Evolutionary conservation across 35 echinoderm and acorn worm genomes (phyloP).

Genomic region (Holothuria glaberrima): DNA sequence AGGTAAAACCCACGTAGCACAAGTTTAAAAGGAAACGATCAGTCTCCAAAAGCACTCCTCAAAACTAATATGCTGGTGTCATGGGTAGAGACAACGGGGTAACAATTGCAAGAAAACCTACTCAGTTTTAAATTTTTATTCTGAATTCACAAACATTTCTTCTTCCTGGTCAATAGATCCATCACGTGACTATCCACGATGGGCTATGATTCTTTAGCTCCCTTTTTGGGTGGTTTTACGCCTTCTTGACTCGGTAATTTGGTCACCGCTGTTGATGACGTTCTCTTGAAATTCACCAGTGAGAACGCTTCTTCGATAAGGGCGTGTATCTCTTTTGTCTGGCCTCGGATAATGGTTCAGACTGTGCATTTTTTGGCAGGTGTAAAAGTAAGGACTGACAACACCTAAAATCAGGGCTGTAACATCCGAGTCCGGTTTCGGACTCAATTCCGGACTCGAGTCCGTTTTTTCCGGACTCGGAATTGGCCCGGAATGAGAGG

Average conservation of each 20-base stretch:
- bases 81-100: background rate
- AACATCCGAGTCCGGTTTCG: too few species aligned
- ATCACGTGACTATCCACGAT: background rate
- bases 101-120: background rate
- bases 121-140: background rate
- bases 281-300: constrained; percentile 70
- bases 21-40: too few species aligned
- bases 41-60: too few species aligned
- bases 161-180: constrained; percentile 15
- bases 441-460: too few species aligned
- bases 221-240: background rate
- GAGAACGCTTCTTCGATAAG: constrained; percentile 92
- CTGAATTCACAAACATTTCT: background rate
- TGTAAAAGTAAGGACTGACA: background rate
- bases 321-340: constrained; percentile 71
- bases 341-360: constrained; percentile 70
- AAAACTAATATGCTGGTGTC: too few species aligned
- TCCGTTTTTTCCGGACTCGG: too few species aligned
- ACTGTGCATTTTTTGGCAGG: background rate
- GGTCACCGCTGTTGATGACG: constrained; percentile 59
- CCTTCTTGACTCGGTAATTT: background rate
- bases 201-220: background rate
- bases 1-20: too few species aligned
- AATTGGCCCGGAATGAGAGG: too few species aligned
- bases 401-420: background rate